Evolutionary conservation across 2,113 vertebrate genomes (phyloP).

Genomic region (Loxodonta africana): DNA sequence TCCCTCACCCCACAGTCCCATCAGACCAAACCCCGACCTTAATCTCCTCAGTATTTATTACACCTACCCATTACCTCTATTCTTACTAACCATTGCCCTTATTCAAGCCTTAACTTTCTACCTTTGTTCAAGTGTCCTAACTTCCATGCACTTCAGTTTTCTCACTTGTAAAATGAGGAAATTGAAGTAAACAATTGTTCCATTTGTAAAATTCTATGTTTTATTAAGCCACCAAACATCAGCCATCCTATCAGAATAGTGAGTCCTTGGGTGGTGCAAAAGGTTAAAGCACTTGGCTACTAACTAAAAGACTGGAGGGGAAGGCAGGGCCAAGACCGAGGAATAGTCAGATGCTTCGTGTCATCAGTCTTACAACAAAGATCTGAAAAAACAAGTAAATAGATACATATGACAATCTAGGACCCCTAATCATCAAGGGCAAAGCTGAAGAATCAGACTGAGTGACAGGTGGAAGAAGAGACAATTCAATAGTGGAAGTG

Average conservation of each 20-base stretch:
- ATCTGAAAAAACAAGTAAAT: too few species aligned
- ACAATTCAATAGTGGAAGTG: too few species aligned
- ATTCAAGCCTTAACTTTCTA: background rate
- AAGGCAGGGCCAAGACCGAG: too few species aligned
- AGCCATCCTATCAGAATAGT: background rate
- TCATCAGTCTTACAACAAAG: too few species aligned
- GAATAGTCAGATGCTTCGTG: too few species aligned
- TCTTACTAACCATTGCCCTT: background rate
- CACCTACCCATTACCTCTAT: background rate
- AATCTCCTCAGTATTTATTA: background rate
- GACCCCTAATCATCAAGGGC: too few species aligned
- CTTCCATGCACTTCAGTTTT: background rate
- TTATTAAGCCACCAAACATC: background rate
- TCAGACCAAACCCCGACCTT: background rate
- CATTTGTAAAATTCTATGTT: background rate
- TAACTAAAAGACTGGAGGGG: too few species aligned
- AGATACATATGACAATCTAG: too few species aligned
- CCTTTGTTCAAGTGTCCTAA: background rate
- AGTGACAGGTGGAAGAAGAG: too few species aligned
- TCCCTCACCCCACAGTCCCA: background rate
- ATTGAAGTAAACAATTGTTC: background rate
- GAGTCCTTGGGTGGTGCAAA: too few species aligned
- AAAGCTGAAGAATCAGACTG: too few species aligned
- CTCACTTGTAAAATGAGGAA: constrained; percentile 11
- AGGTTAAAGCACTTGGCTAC: too few species aligned